phyloP scores from a whole-genome alignment of 2,888 invertebrate genomes.

The Chrysopilus asiliformis region DNA sequence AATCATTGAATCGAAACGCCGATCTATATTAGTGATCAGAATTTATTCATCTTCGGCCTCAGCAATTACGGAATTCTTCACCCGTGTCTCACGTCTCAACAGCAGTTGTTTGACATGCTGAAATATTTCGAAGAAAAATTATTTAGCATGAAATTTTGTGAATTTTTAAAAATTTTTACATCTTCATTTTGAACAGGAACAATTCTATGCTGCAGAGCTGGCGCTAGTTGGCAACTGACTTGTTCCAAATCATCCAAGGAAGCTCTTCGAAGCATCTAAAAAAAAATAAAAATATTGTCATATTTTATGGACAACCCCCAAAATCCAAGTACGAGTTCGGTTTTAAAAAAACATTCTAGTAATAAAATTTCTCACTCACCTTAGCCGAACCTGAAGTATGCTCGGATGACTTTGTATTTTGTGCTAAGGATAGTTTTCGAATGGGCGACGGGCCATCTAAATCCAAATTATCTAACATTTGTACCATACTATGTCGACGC shows the following conservation, averaged over 20 bases:
- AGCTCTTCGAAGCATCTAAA: conserved; percentile 52
- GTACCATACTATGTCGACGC: conserved; percentile 63
- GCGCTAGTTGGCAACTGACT: conserved; percentile 67
- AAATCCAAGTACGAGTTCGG: no score
- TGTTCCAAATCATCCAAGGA: conserved; percentile 72
- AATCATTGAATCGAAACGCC: no score
- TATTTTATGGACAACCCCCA: conserved; percentile 16
- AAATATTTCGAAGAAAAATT: not conserved
- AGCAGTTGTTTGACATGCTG: conserved; percentile 32
- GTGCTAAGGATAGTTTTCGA: conserved; percentile 33
- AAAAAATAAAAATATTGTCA: conserved; percentile 9
- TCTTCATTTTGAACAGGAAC: conserved; percentile 58
- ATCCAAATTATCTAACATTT: conserved; percentile 56
- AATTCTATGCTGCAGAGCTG: conserved; percentile 70
- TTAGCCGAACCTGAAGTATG: conserved; percentile 28
- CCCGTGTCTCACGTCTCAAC: conserved; percentile 35
- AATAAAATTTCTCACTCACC: conserved; percentile 17
- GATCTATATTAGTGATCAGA: no score
- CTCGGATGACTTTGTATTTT: conserved; percentile 29
- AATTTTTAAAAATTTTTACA: conserved; percentile 36
- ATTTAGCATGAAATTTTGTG: not conserved
- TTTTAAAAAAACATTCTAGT: not conserved
- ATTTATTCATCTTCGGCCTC: conserved; percentile 49
- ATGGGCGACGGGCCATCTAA: conserved; percentile 60
- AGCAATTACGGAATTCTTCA: conserved; percentile 54